Percentiles rank a stretch among this genome's conserved stretches.
Conservation (phyloP, 2,888 invertebrate species). For the Hecatera dysodea region DNA sequence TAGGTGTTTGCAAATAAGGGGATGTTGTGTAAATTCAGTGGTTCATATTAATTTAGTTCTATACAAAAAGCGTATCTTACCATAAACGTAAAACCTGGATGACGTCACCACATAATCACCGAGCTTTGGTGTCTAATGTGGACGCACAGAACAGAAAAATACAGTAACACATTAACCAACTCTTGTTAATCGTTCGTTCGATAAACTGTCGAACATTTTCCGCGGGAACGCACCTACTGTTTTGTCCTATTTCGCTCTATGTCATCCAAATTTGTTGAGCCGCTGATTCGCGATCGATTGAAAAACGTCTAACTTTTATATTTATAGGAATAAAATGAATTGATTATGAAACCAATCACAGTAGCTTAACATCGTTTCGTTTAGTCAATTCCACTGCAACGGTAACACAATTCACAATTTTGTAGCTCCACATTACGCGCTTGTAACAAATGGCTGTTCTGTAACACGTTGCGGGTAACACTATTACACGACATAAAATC, state of each 20-base stretch:
- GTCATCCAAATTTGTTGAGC: too few relatives aligned
- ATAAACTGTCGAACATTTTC: neutral
- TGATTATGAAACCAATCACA: neutral
- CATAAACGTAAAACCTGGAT: neutral
- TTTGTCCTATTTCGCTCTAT: too few relatives aligned
- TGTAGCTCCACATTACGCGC: neutral
- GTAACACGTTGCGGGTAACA: slow-evolving; percentile 1
- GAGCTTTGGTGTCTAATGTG: neutral
- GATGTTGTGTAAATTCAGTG: slow-evolving; percentile 18
- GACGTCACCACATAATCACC: neutral
- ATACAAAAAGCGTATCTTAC: neutral
- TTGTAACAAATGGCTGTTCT: slow-evolving; percentile 8
- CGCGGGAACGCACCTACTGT: too few relatives aligned
- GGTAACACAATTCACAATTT: neutral
- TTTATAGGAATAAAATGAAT: neutral
- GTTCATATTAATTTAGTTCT: neutral
- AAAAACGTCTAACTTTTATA: too few relatives aligned
- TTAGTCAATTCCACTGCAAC: neutral
- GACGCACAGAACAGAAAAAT: too few relatives aligned
- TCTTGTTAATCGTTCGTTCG: neutral
- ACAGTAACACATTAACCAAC: neutral
- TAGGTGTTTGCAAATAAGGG: slow-evolving; percentile 30
- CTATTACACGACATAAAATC: slow-evolving; percentile 29
- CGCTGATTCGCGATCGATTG: neutral
- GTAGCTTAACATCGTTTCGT: neutral